Evolutionary conservation across 2,797 vertebrate genomes (phyloP), one percentile per base, ranked within the genome.

Genomic region (Sphaeramia orbicularis): DNA sequence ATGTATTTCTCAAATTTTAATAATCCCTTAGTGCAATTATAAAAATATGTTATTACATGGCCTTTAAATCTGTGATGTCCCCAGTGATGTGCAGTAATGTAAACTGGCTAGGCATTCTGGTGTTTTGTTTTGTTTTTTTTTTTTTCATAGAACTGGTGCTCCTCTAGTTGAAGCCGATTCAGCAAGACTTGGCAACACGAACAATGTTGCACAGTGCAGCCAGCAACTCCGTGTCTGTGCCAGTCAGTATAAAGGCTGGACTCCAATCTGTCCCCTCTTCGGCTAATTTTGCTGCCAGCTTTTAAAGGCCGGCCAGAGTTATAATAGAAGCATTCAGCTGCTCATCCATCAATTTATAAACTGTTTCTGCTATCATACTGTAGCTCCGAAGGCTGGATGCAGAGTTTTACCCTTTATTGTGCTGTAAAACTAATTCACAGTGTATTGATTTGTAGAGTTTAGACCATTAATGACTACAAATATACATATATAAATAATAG

Each of bases 201-300:
- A 77, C 75, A 85, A 67, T 77, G 71, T 76, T 54, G 60, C 42
- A 18, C 44, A 50, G 52, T 78, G 58, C 54, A 75, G 84, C 79
- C 78, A 81, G 76, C 52, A 65, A 35, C 66, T 68, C 44, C 36
- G 16, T 60, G 66, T 76, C 64, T 75, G 68, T 81, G 78, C 83
- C 85, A 90, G 68, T 80, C 74, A 59, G 66, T 68, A 64, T 49
- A 77, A 85, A 81, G 66, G 59, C 86, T 84, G 62, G 65, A 67
- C 67, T 87, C 78, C 84, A 86, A 76, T 85, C 82, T 78, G 76
- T 84, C 66, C 73, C 58, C 65, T 78, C 64, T 65, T 80, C 74
- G 35, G 83, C 65, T 80, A 44, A 75, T 71, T 81, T 68, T 54
- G 66, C 59, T 87, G 88, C 84, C 76, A 87, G 84, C 54, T 74